Evolutionary conservation across 2,797 vertebrate genomes (phyloP).

Genomic region (Cuculus canorus): DNA sequence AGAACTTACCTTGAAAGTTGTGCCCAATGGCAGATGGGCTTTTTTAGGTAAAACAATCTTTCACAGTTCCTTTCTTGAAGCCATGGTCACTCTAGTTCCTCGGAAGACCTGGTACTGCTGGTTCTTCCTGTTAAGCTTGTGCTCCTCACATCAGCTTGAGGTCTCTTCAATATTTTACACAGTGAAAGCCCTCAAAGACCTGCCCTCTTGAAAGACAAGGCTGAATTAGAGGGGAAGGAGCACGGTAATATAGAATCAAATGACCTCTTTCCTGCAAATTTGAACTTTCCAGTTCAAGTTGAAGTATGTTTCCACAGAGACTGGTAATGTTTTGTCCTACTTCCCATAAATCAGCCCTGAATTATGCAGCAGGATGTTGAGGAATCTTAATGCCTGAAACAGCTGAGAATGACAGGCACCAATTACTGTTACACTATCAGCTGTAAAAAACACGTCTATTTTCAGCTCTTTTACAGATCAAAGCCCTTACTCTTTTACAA

Average conservation of each 20-base stretch:
- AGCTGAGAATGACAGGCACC: background rate
- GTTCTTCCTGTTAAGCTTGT: background rate
- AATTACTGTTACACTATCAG: background rate
- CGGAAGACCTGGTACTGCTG: background rate
- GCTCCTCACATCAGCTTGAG: background rate
- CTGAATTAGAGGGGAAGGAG: background rate
- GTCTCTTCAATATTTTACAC: background rate
- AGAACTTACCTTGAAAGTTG: background rate
- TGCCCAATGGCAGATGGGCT: fast-evolving
- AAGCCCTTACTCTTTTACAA: background rate
- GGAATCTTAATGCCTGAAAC: background rate
- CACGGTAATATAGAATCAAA: background rate
- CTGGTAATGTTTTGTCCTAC: background rate
- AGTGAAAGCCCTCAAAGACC: background rate
- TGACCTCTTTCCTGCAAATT: background rate
- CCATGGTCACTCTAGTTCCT: background rate
- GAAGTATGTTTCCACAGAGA: background rate
- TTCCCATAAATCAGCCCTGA: background rate
- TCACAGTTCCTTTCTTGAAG: background rate
- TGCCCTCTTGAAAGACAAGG: background rate
- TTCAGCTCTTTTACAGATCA: background rate
- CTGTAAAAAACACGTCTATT: background rate
- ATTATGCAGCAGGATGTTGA: background rate
- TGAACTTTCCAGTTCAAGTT: background rate
- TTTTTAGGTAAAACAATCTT: background rate